A percentile compares a stretch with the other conserved stretches of the same genome.
Evolutionary conservation across 2,113 vertebrate genomes (phyloP).

Genomic region (Empidonax traillii): DNA sequence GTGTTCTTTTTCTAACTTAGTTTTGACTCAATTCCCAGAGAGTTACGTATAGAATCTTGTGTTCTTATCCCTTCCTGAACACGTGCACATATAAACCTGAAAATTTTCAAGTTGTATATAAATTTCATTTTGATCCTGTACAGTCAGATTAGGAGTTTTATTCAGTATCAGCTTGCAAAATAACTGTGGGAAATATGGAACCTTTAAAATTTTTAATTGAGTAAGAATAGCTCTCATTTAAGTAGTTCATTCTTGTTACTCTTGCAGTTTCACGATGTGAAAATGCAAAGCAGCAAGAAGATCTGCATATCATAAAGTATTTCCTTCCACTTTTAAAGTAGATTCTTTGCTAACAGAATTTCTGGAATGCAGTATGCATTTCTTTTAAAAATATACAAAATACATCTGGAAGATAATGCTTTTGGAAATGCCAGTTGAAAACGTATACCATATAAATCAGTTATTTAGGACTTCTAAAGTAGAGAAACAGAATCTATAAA

Average conservation of each 20-base stretch:
- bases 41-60: neutral
- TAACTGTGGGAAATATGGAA: neutral
- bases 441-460: slow-evolving; percentile 16
- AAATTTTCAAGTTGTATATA: neutral
- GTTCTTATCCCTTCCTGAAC: neutral
- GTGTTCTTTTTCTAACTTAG: neutral
- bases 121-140: neutral
- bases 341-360: neutral
- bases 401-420: slow-evolving; percentile 25
- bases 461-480: slow-evolving; percentile 37
- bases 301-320: neutral
- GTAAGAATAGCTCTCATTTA: neutral
- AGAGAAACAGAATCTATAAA: slow-evolving; percentile 45
- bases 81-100: neutral
- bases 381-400: slow-evolving; percentile 19
- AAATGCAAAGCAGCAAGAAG: neutral
- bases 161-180: neutral
- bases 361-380: neutral
- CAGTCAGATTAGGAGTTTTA: neutral
- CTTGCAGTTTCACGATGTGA: neutral
- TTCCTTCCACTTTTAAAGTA: neutral
- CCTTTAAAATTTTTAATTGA: neutral
- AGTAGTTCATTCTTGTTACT: neutral
- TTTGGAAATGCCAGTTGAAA: slow-evolving; percentile 7
- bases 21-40: neutral